Percentiles rank a stretch among this genome's conserved stretches.
These are phyloP conservation scores for Drosophila greeni DNA, from an alignment of 2,888 invertebrate species.

Conservation along the genomic window DNA sequence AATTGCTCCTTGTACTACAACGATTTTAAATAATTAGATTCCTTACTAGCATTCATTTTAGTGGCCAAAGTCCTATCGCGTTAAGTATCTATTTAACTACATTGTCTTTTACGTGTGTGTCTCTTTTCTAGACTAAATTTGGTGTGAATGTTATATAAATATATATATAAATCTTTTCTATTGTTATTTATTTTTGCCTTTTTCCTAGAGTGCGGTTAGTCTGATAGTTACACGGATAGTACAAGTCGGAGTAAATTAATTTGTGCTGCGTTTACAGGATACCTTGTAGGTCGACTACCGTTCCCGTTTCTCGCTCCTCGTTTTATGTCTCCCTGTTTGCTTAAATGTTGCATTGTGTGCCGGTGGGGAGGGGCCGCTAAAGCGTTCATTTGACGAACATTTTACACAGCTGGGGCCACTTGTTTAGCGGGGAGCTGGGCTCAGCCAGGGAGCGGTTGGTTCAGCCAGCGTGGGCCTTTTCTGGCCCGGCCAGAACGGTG, in stretches of 20 bases:
- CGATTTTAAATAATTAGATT: background rate
- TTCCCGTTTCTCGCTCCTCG: background rate
- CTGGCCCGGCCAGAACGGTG: conserved; percentile 59
- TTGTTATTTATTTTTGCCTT: background rate
- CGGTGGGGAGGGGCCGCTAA: conserved; percentile 30
- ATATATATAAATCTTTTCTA: background rate
- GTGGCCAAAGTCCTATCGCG: too few species aligned
- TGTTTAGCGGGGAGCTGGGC: conserved; percentile 55
- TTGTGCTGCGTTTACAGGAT: conserved; percentile 14
- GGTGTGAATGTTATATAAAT: too few species aligned
- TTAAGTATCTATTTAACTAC: too few species aligned
- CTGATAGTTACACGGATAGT: background rate
- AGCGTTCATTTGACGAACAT: conserved; percentile 72
- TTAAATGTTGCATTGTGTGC: conserved; percentile 72
- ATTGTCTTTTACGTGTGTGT: too few species aligned
- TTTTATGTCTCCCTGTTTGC: conserved; percentile 55
- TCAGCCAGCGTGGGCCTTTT: conserved; percentile 50
- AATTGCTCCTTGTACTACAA: too few species aligned
- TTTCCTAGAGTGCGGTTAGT: background rate
- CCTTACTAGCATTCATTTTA: too few species aligned
- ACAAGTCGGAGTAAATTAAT: background rate
- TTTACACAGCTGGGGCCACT: conserved; percentile 54
- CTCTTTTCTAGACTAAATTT: too few species aligned
- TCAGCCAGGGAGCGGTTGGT: conserved; percentile 1
- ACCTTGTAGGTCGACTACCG: background rate